Conservation (phyloP, 2,888 invertebrate genomes). For the Drosophila limbata region DNA sequence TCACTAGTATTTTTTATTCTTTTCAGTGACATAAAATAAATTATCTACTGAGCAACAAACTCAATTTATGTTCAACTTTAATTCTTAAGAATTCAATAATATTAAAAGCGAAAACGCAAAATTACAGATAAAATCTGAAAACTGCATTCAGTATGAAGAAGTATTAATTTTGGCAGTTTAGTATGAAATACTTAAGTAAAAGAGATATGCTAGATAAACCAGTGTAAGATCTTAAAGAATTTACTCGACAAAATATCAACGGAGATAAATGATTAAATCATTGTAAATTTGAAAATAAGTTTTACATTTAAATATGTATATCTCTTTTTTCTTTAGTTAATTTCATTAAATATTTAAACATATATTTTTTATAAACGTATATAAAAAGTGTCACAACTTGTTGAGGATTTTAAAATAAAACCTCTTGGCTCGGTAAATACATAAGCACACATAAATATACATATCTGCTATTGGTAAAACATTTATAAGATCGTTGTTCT, state of each 20-base stretch:
- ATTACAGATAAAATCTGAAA: too few species aligned
- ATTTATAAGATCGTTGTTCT: slow-evolving; percentile 20
- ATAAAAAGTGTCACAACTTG: slow-evolving; percentile 25
- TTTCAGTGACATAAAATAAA: neutral
- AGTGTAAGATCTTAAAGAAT: too few species aligned
- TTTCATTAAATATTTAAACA: neutral
- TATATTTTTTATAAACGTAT: neutral
- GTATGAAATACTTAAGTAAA: neutral
- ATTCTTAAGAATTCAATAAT: too few species aligned
- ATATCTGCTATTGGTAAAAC: slow-evolving; percentile 22
- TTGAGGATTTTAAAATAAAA: slow-evolving; percentile 14
- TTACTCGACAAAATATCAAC: neutral
- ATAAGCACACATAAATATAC: slow-evolving; percentile 20
- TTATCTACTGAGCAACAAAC: neutral
- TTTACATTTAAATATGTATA: neutral
- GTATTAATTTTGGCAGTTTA: neutral
- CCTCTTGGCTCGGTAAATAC: slow-evolving; percentile 11
- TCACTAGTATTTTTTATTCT: neutral
- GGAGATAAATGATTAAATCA: neutral
- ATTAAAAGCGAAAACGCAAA: too few species aligned
- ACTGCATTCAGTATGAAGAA: too few species aligned
- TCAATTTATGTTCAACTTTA: too few species aligned
- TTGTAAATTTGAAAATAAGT: neutral
- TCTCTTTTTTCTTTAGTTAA: neutral
- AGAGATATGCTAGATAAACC: neutral